These are phyloP conservation scores for Poicephalus meyeri DNA, from an alignment of 2,113 vertebrate genomes.

Conservation along the genomic window DNA sequence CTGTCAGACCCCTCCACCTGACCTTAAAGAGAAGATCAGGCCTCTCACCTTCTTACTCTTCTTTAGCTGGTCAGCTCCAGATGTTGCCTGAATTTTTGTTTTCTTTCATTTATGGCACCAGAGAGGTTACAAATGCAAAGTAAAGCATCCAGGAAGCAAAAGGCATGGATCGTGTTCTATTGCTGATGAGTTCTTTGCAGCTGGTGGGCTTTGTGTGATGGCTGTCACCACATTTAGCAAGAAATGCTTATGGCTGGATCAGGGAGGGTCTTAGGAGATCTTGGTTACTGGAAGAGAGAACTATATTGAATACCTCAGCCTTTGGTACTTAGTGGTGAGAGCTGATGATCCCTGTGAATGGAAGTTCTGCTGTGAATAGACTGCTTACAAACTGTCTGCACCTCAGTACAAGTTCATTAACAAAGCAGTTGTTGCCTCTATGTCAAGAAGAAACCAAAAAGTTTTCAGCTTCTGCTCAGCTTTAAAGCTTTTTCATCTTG, in stretches of 20 bases:
- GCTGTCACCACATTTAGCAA: neutral
- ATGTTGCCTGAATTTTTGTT: neutral
- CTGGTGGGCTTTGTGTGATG: neutral
- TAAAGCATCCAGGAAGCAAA: neutral
- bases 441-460: neutral
- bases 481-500: neutral
- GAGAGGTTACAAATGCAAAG: neutral
- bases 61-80: neutral
- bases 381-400: neutral
- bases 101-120: neutral
- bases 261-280: neutral
- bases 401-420: neutral
- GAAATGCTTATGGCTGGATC: neutral
- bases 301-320: neutral
- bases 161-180: rapidly evolving
- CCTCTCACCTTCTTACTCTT: neutral
- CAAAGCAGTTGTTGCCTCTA: neutral
- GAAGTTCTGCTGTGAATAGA: neutral
- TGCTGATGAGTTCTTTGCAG: neutral
- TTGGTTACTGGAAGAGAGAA: neutral
- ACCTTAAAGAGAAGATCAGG: no score
- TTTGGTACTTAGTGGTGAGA: neutral
- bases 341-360: neutral
- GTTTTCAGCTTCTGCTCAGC: neutral
- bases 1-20: neutral